Base-by-base conservation (phyloP, 2,888 invertebrate genomes). In the Caenorhabditis sulstoni region DNA sequence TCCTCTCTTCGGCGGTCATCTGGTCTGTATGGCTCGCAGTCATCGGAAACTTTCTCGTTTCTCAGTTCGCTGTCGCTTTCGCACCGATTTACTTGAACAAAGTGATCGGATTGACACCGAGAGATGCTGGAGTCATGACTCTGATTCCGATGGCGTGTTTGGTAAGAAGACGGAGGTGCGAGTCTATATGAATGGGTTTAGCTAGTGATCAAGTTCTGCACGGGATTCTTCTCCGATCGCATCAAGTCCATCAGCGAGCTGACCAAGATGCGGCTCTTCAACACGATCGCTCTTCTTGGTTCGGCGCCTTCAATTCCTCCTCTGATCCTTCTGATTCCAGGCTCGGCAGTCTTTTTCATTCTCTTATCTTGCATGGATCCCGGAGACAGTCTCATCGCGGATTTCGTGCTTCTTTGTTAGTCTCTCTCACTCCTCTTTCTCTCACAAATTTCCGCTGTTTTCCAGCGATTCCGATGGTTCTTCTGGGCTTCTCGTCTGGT, bases 401-500 rank as follows among this genome's bases (percentile, higher is more conserved):
- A 84, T 64, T 74, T 82, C 8, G 49, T 80, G 9, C 58, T 84
- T 7, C 58, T 84, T 1, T 81, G 84, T 81, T 20, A 74, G 80
- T 57, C n/a, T n/a, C n/a, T n/a, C n/a, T n/a, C n/a, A n/a, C n/a
- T n/a, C n/a, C n/a, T n/a, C n/a, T n/a, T n/a, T n/a, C n/a, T n/a
- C n/a, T n/a, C 1, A 3, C 0, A n/a, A n/a, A n/a, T n/a, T n/a
- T n/a, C n/a, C n/a, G n/a, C n/a, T 5, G 29, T 16, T 18, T 81
- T 74, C 41, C 76, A 79, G 84, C 85, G 0, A 79, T 83, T 14
- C 81, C 83, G 8, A 82, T 82, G 62, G 81, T 82, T n/a, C 68
- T 86, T 9, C 82, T 87, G 18, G 87, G 87, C 2, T 87, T 86
- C 68, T 84, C 84, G 4, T 81, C 84, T 5, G 87, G 87, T 2